Percentiles rank a stretch among this genome's conserved stretches.
Conservation (phyloP, 92 coral and sea anemone species). For the Palythoa grandis region DNA sequence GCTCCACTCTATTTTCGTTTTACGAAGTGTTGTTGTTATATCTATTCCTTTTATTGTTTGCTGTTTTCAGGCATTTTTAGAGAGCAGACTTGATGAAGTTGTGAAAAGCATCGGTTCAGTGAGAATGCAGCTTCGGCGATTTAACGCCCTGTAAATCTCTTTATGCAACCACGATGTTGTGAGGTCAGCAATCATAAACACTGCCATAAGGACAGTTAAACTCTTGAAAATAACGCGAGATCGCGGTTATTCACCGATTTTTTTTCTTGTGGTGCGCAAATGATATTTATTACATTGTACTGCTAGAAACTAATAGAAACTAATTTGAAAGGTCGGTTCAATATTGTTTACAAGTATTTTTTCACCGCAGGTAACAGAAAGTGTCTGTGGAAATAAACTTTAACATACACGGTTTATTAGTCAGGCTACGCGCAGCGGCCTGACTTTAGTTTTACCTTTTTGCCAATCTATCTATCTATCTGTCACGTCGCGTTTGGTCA, state of each 20-base stretch:
- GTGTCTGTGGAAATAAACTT: neutral
- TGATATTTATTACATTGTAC: neutral
- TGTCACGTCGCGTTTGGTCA: no score
- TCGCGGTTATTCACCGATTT: neutral
- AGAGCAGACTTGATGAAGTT: slow-evolving; percentile 76
- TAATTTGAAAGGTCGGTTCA: neutral
- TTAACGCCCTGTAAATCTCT: slow-evolving; percentile 45
- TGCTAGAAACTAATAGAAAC: neutral
- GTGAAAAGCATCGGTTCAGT: slow-evolving; percentile 71
- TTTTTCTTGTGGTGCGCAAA: neutral
- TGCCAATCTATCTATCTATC: no score
- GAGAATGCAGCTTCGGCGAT: slow-evolving; percentile 68
- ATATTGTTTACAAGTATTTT: no score
- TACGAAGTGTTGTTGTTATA: neutral
- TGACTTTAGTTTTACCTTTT: no score
- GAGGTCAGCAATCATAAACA: neutral
- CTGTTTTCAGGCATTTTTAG: slow-evolving; percentile 67
- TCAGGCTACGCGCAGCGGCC: no score
- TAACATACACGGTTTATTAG: neutral
- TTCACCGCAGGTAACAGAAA: neutral
- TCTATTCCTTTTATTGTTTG: neutral
- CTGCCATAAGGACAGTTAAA: neutral
- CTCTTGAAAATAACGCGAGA: neutral
- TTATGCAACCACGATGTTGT: neutral
- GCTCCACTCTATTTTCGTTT: neutral